Conservation (phyloP, 2,113 vertebrate species). For the Abramis brama region DNA sequence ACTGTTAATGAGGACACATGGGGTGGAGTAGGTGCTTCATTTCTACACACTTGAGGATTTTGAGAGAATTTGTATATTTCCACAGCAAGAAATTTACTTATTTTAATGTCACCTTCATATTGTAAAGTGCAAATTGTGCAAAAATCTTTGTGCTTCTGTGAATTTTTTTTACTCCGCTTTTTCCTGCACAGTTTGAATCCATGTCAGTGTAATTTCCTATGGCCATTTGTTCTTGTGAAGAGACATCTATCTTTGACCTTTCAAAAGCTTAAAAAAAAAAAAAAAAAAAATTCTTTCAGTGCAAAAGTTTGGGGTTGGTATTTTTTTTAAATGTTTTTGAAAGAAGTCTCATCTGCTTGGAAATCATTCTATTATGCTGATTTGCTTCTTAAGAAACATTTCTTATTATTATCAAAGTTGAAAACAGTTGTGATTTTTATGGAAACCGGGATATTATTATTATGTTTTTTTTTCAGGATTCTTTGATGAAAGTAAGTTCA, state of each 20-base stretch:
- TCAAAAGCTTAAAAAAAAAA: neutral
- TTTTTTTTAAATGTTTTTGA: neutral
- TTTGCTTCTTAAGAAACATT: neutral
- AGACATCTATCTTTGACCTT: neutral
- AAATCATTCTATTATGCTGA: neutral
- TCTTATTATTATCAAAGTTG: neutral
- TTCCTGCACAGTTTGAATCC: neutral
- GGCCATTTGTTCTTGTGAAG: neutral
- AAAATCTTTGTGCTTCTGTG: neutral
- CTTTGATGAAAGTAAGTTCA: neutral
- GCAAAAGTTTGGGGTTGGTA: neutral
- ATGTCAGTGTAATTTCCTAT: neutral
- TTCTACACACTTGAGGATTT: neutral
- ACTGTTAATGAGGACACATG: slow-evolving; percentile 1
- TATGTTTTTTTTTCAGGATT: neutral
- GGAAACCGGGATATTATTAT: neutral
- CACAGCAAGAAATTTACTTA: too few species aligned
- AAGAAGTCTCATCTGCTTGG: neutral
- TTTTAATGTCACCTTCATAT: neutral
- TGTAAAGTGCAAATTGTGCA: too few species aligned
- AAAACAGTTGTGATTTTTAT: neutral
- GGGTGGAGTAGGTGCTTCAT: neutral
- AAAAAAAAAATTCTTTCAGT: neutral
- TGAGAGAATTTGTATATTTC: neutral
- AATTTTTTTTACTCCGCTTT: neutral